These are phyloP conservation scores for Drosophila athabasca DNA, from an alignment of 1,140 invertebrate genomes.

Conservation along the genomic window DNA sequence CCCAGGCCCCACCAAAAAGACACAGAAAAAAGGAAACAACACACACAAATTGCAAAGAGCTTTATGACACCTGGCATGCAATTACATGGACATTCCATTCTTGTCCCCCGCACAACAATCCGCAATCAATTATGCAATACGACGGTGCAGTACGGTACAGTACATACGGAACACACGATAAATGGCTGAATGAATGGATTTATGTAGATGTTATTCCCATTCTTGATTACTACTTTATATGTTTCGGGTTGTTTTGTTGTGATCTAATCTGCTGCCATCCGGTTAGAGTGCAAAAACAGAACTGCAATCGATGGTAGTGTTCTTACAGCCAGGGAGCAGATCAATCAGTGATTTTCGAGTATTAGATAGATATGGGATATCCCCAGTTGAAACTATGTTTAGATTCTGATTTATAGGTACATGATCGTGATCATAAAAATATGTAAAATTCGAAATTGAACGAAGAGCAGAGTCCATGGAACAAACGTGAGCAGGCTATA, in stretches of 20 bases:
- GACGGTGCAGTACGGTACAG: too few species aligned
- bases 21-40: neutral
- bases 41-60: slow-evolving; percentile 31
- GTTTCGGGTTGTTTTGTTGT: slow-evolving; percentile 19
- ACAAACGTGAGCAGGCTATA: too few species aligned
- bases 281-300: neutral
- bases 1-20: neutral
- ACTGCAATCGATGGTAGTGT: neutral
- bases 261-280: slow-evolving; percentile 16
- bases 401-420: too few species aligned
- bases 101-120: slow-evolving; percentile 22
- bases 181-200: too few species aligned
- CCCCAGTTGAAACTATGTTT: too few species aligned
- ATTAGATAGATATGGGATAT: too few species aligned
- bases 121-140: slow-evolving; percentile 60
- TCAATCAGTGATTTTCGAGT: slow-evolving; percentile 4
- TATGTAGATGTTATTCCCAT: too few species aligned
- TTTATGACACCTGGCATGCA: slow-evolving; percentile 54
- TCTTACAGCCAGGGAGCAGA: neutral
- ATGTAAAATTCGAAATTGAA: too few species aligned
- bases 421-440: too few species aligned
- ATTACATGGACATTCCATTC: slow-evolving; percentile 64
- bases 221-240: too few species aligned
- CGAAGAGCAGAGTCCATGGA: too few species aligned
- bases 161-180: neutral